phyloP scores from a whole-genome alignment of 2,797 vertebrate genomes.

The Aratinga solstitialis region DNA sequence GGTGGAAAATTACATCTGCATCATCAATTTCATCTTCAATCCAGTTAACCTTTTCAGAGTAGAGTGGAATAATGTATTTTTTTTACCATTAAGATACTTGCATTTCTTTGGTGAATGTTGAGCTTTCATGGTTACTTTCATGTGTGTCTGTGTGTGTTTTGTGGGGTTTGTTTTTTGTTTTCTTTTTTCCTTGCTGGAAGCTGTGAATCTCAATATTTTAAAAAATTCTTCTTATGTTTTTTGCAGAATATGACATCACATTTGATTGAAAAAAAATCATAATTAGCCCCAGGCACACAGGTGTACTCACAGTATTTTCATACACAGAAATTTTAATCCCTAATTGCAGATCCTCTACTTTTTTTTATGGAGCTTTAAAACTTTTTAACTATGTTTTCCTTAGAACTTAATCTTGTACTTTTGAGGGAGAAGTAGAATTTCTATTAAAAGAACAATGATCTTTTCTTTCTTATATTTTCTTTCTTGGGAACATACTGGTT shows the following conservation, averaged over 20 bases:
- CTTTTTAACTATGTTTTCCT: not conserved
- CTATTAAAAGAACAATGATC: not conserved
- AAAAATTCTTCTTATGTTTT: not conserved
- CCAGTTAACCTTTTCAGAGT: not conserved
- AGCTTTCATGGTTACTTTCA: not conserved
- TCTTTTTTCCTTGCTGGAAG: not conserved
- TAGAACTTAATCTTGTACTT: not conserved
- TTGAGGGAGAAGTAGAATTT: not conserved
- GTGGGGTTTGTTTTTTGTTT: not conserved
- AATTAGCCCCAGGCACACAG: not conserved
- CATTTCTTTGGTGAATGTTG: not conserved
- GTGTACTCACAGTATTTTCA: not conserved
- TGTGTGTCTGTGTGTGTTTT: not conserved
- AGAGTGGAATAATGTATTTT: not conserved
- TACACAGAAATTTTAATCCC: not conserved
- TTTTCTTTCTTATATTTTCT: not conserved
- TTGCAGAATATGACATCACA: not conserved
- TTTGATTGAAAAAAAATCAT: not conserved
- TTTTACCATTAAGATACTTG: not conserved
- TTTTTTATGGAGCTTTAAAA: not conserved
- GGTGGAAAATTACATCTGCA: not conserved
- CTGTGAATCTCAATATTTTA: not conserved
- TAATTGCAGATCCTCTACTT: not conserved
- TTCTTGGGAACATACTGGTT: not conserved
- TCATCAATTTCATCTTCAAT: not conserved